Base-by-base conservation (phyloP, 2,113 vertebrate genomes). In the Aptenodytes patagonicus region DNA sequence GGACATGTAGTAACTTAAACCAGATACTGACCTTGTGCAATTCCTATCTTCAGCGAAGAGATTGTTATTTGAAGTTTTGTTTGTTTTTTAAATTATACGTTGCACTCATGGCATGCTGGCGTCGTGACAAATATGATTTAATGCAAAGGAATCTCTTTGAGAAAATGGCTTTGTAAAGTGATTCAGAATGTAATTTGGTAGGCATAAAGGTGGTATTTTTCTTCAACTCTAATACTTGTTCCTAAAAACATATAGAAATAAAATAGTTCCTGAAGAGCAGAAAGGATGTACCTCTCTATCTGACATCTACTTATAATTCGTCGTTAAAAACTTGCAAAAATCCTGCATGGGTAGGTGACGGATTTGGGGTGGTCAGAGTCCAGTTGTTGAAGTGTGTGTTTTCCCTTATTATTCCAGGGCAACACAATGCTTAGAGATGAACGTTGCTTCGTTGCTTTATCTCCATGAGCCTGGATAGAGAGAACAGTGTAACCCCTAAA, bases 1-100 rank as follows among this genome's bases (percentile, higher is more conserved):
- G 87, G 94, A 83, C 64, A 66, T 65, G 22, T 0, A 91, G 93
- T 97, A 96, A 97, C 68, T 96, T 94, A 96, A 97, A 93, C 89
- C 95, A 95, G 70, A 87, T 58, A 65, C 32, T 65, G 91, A 95
- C 93, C 93, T 91, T 90, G 84, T 93, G 46, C 58, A 91, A 85
- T 94, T 93, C 95, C 81, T 91, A 11, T 96, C 89, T 94, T 82
- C 75, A 70, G 81, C 20, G 0, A 87, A 89, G 78, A 93, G 75
- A 62, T 62, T 62, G 89, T 87, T 85, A 87, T 46, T 80, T 94
- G 89, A 83, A 95, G 46, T 95, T 97, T 77, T 90, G 84, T 69
- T 95, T 96, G 78, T 78, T 97, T 97, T 97, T 95, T 55, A 70
- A 96, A 80, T 95, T 83, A 36, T 8, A 88, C 0, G 0, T 92